A percentile compares a stretch with the other conserved stretches of the same genome.
Conservation (phyloP, 1,140 invertebrate species). For the Trichonephila inaurata region DNA sequence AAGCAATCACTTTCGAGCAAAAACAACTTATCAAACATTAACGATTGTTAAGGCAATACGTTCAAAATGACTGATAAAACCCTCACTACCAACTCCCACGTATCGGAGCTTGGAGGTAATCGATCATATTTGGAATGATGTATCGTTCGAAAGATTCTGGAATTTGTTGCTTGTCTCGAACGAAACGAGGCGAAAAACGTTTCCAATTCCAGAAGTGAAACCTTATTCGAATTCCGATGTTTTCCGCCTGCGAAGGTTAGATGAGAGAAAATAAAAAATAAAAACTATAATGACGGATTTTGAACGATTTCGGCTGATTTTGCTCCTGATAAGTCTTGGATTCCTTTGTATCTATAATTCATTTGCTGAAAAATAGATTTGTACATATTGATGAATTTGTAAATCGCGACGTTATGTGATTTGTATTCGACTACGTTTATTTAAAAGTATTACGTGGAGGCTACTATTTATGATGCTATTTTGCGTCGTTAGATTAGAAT, state of each 20-base stretch:
- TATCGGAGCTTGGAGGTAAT: background rate
- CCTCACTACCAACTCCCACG: conserved; percentile 4
- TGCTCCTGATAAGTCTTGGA: no score
- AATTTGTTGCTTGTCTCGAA: conserved; percentile 3
- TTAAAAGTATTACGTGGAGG: no score
- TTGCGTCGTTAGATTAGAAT: no score
- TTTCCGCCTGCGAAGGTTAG: background rate
- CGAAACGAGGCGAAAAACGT: background rate
- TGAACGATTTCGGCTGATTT: no score
- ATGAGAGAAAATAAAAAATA: no score
- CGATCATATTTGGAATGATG: conserved; percentile 29
- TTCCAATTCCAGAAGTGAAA: conserved; percentile 16
- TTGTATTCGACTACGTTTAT: no score
- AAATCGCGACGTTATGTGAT: no score
- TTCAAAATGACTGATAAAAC: conserved; percentile 25
- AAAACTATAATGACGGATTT: no score
- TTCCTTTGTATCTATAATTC: no score
- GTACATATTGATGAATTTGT: no score
- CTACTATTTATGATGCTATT: no score
- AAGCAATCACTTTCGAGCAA: background rate
- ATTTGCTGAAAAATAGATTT: no score
- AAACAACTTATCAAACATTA: background rate
- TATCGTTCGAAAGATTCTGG: background rate
- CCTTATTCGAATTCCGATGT: background rate
- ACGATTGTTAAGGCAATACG: background rate